These are phyloP conservation scores for Aleadryas rufinucha DNA, from an alignment of 2,113 vertebrate species.

Conservation along the genomic window DNA sequence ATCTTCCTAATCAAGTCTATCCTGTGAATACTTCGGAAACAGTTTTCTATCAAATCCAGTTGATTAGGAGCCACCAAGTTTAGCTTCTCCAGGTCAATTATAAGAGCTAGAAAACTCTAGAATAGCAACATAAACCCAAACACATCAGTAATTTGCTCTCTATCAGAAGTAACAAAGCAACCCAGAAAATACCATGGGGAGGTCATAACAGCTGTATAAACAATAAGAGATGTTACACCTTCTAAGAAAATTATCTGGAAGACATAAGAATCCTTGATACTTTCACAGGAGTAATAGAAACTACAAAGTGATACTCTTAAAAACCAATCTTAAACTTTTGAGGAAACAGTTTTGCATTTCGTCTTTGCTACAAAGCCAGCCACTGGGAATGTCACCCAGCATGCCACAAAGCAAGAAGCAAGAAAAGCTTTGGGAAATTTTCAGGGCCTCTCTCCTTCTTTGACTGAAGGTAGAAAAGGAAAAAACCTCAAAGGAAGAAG, in stretches of 20 bases:
- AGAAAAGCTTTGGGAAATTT: not conserved
- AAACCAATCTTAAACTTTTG: not conserved
- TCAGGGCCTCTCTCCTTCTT: not conserved
- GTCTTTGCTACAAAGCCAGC: not conserved
- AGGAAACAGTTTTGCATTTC: not conserved
- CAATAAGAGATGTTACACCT: not conserved
- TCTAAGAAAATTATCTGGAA: not conserved
- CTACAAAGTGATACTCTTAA: not conserved
- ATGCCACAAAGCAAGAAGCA: not conserved
- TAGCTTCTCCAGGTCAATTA: slow-evolving; percentile 86
- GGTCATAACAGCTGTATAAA: not conserved
- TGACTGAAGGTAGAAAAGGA: not conserved
- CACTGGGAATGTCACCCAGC: not conserved
- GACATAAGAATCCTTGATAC: not conserved
- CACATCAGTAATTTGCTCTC: not conserved
- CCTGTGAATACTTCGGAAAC: slow-evolving; percentile 78
- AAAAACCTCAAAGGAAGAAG: not conserved
- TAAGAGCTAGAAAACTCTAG: slow-evolving; percentile 87
- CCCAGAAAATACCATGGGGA: not conserved
- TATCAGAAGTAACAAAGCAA: not conserved
- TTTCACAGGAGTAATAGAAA: not conserved
- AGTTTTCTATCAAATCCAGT: slow-evolving; percentile 80
- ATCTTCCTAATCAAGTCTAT: slow-evolving; percentile 85
- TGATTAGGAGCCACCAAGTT: slow-evolving; percentile 79
- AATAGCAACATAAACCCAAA: slow-evolving; percentile 9